Conservation (phyloP, 92 coral and sea anemone species). For the Umimayanthus chanpuru region DNA sequence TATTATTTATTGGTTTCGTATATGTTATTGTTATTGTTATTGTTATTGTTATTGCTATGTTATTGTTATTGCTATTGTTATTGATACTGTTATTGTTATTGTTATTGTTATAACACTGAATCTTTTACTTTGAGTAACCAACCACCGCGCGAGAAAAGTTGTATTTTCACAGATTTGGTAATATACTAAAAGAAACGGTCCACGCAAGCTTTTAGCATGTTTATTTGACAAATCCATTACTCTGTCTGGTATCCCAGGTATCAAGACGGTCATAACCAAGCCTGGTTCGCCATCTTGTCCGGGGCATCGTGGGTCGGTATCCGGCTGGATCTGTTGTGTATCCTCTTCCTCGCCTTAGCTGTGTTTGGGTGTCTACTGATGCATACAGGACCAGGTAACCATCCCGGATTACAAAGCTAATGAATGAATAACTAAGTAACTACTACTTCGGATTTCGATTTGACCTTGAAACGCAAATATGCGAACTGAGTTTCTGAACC, state of each 20-base stretch:
- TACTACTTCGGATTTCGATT: no score
- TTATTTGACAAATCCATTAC: background rate
- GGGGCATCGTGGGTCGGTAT: conserved; percentile 83
- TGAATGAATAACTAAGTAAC: no score
- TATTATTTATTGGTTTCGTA: no score
- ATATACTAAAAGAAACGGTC: no score
- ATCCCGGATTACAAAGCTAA: background rate
- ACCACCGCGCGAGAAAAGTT: background rate
- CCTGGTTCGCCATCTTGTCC: conserved; percentile 68
- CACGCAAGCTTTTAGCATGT: background rate
- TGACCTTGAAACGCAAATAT: no score
- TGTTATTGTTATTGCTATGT: no score
- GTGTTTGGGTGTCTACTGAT: conserved; percentile 71
- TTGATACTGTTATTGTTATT: no score
- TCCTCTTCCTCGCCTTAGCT: conserved; percentile 61
- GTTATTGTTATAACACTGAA: no score
- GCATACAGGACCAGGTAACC: conserved; percentile 68
- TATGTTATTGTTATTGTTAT: no score
- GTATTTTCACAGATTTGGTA: background rate
- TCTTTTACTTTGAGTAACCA: background rate
- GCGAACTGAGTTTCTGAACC: no score
- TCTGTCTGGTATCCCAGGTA: conserved; percentile 49
- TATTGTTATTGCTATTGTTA: no score
- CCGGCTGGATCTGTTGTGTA: conserved; percentile 76
- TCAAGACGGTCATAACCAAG: conserved; percentile 84